Evolutionary conservation across 2,888 invertebrate genomes (phyloP), one percentile per base, ranked within the genome.

Genomic region (Malacosoma neustria): DNA sequence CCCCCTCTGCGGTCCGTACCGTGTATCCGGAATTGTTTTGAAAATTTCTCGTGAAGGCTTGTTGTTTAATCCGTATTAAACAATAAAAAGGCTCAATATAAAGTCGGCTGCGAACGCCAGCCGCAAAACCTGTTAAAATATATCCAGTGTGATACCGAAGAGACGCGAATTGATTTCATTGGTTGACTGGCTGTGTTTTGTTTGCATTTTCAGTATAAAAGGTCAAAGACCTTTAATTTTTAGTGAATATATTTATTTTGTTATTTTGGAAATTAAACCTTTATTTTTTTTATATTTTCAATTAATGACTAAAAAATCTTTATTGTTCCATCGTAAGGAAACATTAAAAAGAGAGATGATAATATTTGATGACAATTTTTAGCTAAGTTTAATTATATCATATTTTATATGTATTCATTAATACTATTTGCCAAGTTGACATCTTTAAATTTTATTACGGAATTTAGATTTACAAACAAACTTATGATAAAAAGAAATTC

Each of bases 11-110:
- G 71, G 72, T 66, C 61, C 61, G 51, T 60, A 46, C 58, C 65
- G 56, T 66, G 61, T 69, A 63, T 63, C 66, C 67, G 59, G 71
- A 60, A 62, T 64, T 71, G 72, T 77, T 80, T 72, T 64, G 63
- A 63, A 76, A 76, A 72, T 72, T 72, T 72, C 61, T 59, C 61
- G 49, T 61, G 52, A 62, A 66, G 53, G 49, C 50, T 48, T 59
- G 61, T 61, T 69, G 70, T 71, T 70, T 72, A 76, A 77, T 73
- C 74, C 67, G 61, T 66, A 69, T 74, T 73, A 74, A 73, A 69
- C 71, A 72, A 72, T 74, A 72, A 76, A 77, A 75, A 30, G 22
- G 22, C 22, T 9, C 9, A 4, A 22, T 22, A 22, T 22, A 22
- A 22, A 22, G 22, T 22, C 22, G 5, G 22, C 22, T 22, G 22